These are phyloP conservation scores for Riptortus pedestris DNA, from an alignment of 1,140 invertebrate species.

Conservation along the genomic window DNA sequence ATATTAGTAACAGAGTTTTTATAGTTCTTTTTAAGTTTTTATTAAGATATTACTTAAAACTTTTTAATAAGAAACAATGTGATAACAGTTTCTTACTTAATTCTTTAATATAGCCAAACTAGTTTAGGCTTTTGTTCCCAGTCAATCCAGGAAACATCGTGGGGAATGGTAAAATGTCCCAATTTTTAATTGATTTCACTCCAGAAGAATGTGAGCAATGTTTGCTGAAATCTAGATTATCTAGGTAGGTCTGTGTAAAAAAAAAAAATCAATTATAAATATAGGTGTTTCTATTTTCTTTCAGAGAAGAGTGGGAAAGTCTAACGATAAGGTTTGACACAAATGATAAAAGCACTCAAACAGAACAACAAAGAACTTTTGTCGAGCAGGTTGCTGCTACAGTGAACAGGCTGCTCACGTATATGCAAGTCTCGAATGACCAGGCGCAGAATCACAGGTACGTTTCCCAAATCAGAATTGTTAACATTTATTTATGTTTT, in stretches of 20 bases:
- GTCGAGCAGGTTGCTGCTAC: slow-evolving; percentile 60
- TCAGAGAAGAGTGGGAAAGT: slow-evolving; percentile 83
- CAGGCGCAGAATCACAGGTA: slow-evolving; percentile 53
- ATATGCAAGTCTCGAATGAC: slow-evolving; percentile 64
- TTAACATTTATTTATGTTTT: too few relatives aligned
- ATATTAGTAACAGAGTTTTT: too few relatives aligned
- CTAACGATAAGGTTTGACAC: slow-evolving; percentile 40
- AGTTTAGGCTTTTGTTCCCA: too few relatives aligned
- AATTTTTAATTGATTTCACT: too few relatives aligned
- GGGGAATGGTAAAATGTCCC: too few relatives aligned
- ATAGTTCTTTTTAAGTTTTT: too few relatives aligned
- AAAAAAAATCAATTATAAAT: neutral
- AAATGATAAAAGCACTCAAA: slow-evolving; percentile 34
- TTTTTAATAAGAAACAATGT: too few relatives aligned
- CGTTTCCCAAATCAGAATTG: neutral
- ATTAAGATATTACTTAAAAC: too few relatives aligned
- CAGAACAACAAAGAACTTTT: slow-evolving; percentile 68
- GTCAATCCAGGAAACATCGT: too few relatives aligned
- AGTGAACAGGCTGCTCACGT: slow-evolving; percentile 58
- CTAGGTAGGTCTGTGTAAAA: too few relatives aligned
- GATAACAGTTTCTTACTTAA: too few relatives aligned
- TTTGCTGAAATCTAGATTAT: neutral
- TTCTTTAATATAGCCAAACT: too few relatives aligned
- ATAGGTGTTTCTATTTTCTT: slow-evolving; percentile 32
- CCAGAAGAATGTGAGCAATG: neutral